phyloP scores from a whole-genome alignment of 2,888 invertebrate species.

The Uloborus plumipes region DNA sequence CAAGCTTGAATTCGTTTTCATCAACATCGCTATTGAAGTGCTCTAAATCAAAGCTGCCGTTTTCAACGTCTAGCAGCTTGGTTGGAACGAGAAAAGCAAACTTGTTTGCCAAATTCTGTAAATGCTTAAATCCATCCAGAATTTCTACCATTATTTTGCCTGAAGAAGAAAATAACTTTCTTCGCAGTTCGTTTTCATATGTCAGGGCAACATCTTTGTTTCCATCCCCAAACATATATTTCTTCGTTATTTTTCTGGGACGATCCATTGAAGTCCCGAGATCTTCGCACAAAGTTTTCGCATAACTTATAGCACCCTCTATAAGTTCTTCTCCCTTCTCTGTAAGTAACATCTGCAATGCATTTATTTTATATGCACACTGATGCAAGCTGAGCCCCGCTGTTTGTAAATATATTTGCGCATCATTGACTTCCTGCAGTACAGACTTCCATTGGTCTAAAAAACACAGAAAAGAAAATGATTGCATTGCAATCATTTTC shows the following conservation, averaged over 20 bases:
- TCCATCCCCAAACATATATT: slow-evolving; percentile 5
- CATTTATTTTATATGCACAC: slow-evolving; percentile 13
- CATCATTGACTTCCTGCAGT: slow-evolving; percentile 9
- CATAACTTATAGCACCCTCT: slow-evolving; percentile 26
- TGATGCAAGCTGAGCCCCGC: slow-evolving; percentile 20
- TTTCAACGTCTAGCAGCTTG: neutral
- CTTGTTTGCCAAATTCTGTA: slow-evolving; percentile 1
- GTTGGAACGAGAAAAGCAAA: neutral
- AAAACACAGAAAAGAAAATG: slow-evolving; percentile 21
- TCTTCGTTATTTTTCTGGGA: slow-evolving; percentile 3
- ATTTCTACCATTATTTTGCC: neutral
- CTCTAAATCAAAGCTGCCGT: neutral
- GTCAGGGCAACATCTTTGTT: slow-evolving; percentile 1
- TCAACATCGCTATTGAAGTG: neutral
- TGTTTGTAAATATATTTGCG: slow-evolving; percentile 17
- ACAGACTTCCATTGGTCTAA: slow-evolving; percentile 8
- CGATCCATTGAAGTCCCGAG: slow-evolving; percentile 1
- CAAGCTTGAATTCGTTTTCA: too few species aligned
- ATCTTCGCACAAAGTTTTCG: slow-evolving; percentile 10
- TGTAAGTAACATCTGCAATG: neutral
- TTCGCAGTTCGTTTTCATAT: neutral
- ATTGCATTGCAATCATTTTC: slow-evolving; percentile 21
- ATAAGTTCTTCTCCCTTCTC: neutral
- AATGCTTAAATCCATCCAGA: neutral
- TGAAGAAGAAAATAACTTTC: neutral